Percentiles rank a stretch among this genome's conserved stretches.
Conservation (phyloP, 2,113 vertebrate species). For the Pteropus alecto region DNA sequence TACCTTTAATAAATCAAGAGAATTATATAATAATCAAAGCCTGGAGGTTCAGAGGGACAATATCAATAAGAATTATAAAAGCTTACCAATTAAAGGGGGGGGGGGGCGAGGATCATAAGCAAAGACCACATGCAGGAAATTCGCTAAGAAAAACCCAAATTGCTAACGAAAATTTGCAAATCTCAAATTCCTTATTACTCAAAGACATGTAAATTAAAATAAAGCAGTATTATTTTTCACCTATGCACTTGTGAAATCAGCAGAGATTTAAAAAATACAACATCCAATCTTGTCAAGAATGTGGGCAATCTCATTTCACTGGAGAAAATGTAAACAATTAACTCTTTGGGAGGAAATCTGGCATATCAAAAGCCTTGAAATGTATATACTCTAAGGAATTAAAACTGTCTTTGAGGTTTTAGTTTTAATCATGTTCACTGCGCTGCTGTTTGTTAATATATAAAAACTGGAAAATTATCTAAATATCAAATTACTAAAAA, state of each 20-base stretch:
- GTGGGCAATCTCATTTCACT: background rate
- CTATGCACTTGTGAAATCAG: background rate
- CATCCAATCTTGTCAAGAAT: background rate
- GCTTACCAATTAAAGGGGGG: background rate
- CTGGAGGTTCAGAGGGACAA: too few relatives aligned
- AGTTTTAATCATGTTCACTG: background rate
- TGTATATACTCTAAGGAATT: background rate
- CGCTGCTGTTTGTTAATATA: background rate
- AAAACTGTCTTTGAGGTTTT: background rate
- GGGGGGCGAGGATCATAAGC: rapidly evolving
- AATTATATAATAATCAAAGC: too few relatives aligned
- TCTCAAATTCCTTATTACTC: background rate
- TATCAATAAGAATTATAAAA: background rate
- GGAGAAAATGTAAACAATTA: background rate
- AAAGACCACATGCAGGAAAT: background rate
- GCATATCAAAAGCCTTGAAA: background rate
- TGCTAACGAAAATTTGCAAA: background rate
- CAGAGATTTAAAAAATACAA: background rate
- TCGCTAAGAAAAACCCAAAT: background rate
- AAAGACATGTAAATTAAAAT: background rate
- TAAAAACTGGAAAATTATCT: background rate
- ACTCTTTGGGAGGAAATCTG: background rate
- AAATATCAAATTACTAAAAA: background rate
- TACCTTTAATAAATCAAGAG: background rate
- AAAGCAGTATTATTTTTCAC: background rate